A percentile compares a stretch with the other conserved stretches of the same genome.
These are phyloP conservation scores for Neria commutata DNA, from an alignment of 2,888 invertebrate species.

Conservation along the genomic window DNA sequence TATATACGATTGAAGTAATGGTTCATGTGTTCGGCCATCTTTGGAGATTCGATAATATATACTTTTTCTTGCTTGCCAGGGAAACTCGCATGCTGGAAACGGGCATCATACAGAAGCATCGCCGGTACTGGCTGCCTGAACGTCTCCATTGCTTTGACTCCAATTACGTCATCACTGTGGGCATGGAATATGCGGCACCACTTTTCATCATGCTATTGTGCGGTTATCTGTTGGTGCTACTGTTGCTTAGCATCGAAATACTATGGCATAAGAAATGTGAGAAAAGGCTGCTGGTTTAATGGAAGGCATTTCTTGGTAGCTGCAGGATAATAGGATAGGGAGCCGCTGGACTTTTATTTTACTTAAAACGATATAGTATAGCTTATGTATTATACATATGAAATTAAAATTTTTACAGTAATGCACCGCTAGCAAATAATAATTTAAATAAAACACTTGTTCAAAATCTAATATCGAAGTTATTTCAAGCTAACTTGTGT, in stretches of 20 bases:
- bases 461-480: not conserved
- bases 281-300: not conserved
- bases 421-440: not conserved
- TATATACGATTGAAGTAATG: constrained; percentile 24
- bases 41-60: not conserved
- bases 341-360: too few relatives aligned
- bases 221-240: constrained; percentile 40
- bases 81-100: constrained; percentile 49
- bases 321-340: too few relatives aligned
- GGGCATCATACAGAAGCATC: constrained; percentile 49
- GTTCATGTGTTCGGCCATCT: not conserved
- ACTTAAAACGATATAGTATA: too few relatives aligned
- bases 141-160: constrained; percentile 50
- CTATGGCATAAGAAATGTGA: constrained; percentile 40
- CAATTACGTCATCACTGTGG: constrained; percentile 50
- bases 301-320: too few relatives aligned
- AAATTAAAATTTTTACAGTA: not conserved
- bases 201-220: constrained; percentile 50
- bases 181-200: constrained; percentile 57
- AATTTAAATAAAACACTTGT: not conserved
- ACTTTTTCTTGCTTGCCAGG: too few relatives aligned
- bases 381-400: not conserved
- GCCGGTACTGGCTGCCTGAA: constrained; percentile 47
- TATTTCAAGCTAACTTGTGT: not conserved
- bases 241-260: constrained; percentile 46